Conservation (phyloP, 2,113 vertebrate species). For the Plecturocebus donacophilus region DNA sequence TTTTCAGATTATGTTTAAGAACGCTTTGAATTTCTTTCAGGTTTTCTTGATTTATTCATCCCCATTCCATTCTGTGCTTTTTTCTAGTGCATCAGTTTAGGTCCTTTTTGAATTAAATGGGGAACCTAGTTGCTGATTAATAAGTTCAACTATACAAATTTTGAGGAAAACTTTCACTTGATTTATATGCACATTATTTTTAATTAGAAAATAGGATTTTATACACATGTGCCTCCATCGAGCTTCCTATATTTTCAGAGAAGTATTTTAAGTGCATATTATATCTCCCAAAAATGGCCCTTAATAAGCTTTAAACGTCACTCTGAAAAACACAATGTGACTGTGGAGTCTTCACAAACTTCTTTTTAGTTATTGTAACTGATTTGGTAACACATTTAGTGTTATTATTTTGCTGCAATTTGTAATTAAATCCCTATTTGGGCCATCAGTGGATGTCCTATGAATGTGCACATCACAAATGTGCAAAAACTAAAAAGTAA, state of each 20-base stretch:
- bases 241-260: background rate
- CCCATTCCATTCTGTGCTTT: background rate
- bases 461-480: background rate
- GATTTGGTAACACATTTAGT: background rate
- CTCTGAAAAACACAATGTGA: background rate
- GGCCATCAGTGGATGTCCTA: background rate
- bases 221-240: background rate
- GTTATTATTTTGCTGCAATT: background rate
- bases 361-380: background rate
- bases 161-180: background rate
- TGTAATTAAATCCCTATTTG: constrained; percentile 11
- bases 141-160: background rate
- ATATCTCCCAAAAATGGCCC: background rate
- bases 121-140: background rate
- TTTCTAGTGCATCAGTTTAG: background rate
- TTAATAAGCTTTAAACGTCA: constrained; percentile 30
- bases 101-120: background rate
- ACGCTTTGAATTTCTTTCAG: background rate
- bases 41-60: background rate
- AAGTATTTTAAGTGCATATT: background rate
- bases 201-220: background rate
- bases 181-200: background rate
- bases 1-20: background rate
- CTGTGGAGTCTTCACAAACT: background rate
- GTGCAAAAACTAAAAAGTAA: background rate